Percentiles rank a stretch among this genome's conserved stretches.
Conservation (phyloP, 2,113 vertebrate species). For the Vireo altiloquus region DNA sequence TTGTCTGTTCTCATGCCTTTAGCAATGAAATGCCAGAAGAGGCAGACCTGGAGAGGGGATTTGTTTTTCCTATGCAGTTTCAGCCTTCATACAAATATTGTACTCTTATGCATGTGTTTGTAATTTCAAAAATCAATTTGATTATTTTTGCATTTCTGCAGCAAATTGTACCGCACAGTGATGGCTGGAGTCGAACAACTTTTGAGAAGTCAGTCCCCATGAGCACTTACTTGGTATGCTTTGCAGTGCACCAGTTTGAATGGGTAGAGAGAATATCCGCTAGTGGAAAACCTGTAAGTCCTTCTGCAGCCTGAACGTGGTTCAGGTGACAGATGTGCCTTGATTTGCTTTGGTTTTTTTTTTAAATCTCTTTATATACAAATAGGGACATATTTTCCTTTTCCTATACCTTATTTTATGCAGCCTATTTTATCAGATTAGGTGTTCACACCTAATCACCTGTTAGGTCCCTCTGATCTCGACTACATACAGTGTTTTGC, state of each 20-base stretch:
- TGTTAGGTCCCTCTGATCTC: neutral
- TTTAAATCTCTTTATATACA: neutral
- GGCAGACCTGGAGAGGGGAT: neutral
- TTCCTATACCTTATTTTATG: neutral
- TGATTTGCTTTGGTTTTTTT: neutral
- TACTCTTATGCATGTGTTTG: neutral
- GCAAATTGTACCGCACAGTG: neutral
- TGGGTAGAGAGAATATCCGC: constrained; percentile 56
- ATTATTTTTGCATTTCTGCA: constrained; percentile 50
- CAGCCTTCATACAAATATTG: neutral
- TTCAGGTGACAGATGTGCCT: neutral
- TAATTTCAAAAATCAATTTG: neutral
- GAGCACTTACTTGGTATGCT: constrained; percentile 97
- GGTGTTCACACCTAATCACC: neutral
- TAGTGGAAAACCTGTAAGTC: constrained; percentile 77
- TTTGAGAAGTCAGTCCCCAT: constrained; percentile 87
- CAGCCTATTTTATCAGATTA: neutral
- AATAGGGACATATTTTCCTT: neutral
- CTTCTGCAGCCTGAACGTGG: neutral
- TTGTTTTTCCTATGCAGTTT: neutral
- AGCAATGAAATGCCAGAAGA: neutral
- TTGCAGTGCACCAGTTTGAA: constrained; percentile 87
- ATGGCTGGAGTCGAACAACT: constrained; percentile 69
- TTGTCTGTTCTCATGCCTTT: neutral
- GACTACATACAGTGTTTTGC: neutral